These are phyloP conservation scores for Taxidea taxus DNA, from an alignment of 2,113 vertebrate species.

Conservation along the genomic window DNA sequence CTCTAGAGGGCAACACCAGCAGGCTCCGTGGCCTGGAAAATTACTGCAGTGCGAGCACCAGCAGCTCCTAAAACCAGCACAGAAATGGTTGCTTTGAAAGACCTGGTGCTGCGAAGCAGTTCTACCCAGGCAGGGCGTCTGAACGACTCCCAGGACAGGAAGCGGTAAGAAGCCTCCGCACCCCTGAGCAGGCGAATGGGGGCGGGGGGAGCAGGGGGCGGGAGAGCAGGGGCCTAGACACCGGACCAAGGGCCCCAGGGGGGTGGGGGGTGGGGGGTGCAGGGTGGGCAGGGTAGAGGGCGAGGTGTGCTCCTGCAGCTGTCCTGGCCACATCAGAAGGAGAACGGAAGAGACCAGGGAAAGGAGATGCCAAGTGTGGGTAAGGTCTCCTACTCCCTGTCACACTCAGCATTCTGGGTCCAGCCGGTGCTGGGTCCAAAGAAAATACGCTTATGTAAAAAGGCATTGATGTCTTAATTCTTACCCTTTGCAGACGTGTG, in stretches of 20 bases:
- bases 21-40: slow-evolving; percentile 59
- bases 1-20: neutral
- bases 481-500: slow-evolving; percentile 9
- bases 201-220: neutral
- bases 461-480: neutral
- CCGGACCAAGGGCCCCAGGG: neutral
- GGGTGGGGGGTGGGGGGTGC: too few relatives aligned
- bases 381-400: neutral
- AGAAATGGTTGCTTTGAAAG: slow-evolving; percentile 61
- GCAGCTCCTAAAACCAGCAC: slow-evolving; percentile 43
- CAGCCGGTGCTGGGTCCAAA: neutral
- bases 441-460: neutral
- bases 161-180: neutral
- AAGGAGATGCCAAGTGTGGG: neutral
- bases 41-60: neutral
- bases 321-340: neutral
- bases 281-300: neutral
- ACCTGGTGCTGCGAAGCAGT: neutral
- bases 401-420: neutral
- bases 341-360: neutral
- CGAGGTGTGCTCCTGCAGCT: neutral
- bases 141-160: neutral
- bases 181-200: neutral
- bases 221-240: neutral
- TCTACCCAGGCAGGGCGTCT: neutral